Evolutionary conservation across 2,113 vertebrate species (phyloP).

Genomic region (Isichthys henryi): DNA sequence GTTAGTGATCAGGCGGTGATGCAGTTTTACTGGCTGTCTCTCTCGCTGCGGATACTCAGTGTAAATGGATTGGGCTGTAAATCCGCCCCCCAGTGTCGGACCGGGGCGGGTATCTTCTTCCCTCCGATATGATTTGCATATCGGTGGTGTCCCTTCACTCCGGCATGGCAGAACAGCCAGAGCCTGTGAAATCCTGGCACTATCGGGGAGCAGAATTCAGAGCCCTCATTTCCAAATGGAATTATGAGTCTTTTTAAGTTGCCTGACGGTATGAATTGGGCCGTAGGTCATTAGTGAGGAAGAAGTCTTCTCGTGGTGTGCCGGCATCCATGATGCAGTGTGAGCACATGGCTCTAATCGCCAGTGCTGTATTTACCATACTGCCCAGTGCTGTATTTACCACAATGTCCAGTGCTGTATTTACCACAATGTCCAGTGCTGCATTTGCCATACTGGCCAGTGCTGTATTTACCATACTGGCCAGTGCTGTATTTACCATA

Average conservation of each 20-base stretch:
- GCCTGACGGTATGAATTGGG: constrained; percentile 37
- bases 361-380: not conserved
- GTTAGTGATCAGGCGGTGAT: constrained; percentile 54
- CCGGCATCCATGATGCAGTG: not conserved
- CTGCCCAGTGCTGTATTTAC: no score
- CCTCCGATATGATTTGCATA: constrained; percentile 54
- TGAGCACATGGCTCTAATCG: not conserved
- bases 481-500: no score
- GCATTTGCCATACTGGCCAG: no score
- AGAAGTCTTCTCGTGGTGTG: not conserved
- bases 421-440: no score
- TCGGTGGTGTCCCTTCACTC: constrained; percentile 46
- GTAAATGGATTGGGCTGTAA: constrained; percentile 45
- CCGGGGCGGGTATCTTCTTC: constrained; percentile 48
- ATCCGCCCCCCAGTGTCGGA: constrained; percentile 48
- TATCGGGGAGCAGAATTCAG: constrained; percentile 50
- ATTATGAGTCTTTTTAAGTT: constrained; percentile 51
- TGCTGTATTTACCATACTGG: no score
- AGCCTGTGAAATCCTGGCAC: constrained; percentile 45
- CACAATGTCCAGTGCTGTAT: no score
- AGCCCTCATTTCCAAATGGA: constrained; percentile 57
- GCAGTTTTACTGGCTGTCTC: constrained; percentile 47
- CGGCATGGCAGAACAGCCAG: constrained; percentile 35
- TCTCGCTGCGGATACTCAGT: constrained; percentile 53
- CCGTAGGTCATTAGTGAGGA: constrained; percentile 35